Conservation (phyloP, 2,888 invertebrate species). For the Orthosia incerta region DNA sequence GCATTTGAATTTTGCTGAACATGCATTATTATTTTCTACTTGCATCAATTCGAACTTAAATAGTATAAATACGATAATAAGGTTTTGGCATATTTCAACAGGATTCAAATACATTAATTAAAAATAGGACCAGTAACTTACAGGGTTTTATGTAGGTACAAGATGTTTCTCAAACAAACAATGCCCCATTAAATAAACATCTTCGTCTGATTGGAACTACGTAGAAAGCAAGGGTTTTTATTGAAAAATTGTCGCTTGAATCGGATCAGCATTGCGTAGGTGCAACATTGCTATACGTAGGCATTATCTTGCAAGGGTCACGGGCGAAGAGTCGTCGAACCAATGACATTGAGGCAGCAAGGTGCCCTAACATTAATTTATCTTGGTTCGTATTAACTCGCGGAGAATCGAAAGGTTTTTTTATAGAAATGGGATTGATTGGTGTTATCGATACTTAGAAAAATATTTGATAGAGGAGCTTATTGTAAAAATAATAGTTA, state of each 20-base stretch:
- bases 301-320: conserved; percentile 68
- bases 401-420: conserved; percentile 31
- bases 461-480: not conserved
- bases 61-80: no score
- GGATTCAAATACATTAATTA: not conserved
- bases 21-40: not conserved
- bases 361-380: conserved; percentile 71
- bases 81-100: not conserved
- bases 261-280: conserved; percentile 54
- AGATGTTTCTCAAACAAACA: conserved; percentile 10
- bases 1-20: not conserved
- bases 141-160: not conserved
- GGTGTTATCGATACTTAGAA: not conserved
- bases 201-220: conserved; percentile 35
- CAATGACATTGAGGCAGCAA: conserved; percentile 70
- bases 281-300: conserved; percentile 52
- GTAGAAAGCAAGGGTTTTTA: conserved; percentile 41
- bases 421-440: conserved; percentile 34
- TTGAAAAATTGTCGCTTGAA: conserved; percentile 58
- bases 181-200: conserved; percentile 10
- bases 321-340: conserved; percentile 70
- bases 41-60: no score
- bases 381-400: conserved; percentile 51
- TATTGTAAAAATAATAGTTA: no score
- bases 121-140: not conserved